Evolutionary conservation across 2,797 vertebrate species (phyloP), one percentile per base, ranked within the genome.

Genomic region (Sarcophilus harrisii): DNA sequence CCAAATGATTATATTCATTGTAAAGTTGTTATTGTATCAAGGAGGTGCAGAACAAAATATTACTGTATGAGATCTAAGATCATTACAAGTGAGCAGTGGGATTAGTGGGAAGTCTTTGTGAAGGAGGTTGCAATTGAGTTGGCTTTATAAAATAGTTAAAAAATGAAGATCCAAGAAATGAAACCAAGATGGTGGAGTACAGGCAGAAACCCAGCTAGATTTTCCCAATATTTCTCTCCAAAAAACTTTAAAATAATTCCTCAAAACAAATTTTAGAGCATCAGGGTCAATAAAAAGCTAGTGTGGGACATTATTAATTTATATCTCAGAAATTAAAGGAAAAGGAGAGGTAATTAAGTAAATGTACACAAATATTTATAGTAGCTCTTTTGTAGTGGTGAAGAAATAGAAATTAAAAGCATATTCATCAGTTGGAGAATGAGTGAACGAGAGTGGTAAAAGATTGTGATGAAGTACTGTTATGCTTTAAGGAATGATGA

Each of bases 21-120:
- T 81, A 45, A 10, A 5, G 3, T 5, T 18, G 29, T 12, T 28
- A 5, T 29, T 8, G 14, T 0, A 12, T 0, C 0, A 58, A 3
- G 18, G 55, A 55, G 13, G 38, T 57, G 0, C 49, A 81, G 18
- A 81, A 27, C 8, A 45, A 81, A 81, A 81, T 81, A 45, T 21
- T 45, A 10, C 38, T 81, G 24, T 24, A 24, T 81, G 38, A 81
- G 21, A 81, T 81, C 73, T 81, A 45, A 81, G 21, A 6, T 81
- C 38, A 45, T 81, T 81, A 81, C 38, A 24, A 59, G 2, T 24
- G 73, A 29, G 21, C 18, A 81, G 60, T n/a, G 14, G n/a, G 14
- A 21, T 45, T 3, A 24, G 73, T 24, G 0, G 21, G 8, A 9
- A 30, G 12, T 0, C 5, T 5, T 11, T 52, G 55, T 3, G 13